Percentiles rank a stretch among this genome's conserved stretches.
Evolutionary conservation across 2,113 vertebrate species (phyloP).

Genomic region (Desmodus rotundus): DNA sequence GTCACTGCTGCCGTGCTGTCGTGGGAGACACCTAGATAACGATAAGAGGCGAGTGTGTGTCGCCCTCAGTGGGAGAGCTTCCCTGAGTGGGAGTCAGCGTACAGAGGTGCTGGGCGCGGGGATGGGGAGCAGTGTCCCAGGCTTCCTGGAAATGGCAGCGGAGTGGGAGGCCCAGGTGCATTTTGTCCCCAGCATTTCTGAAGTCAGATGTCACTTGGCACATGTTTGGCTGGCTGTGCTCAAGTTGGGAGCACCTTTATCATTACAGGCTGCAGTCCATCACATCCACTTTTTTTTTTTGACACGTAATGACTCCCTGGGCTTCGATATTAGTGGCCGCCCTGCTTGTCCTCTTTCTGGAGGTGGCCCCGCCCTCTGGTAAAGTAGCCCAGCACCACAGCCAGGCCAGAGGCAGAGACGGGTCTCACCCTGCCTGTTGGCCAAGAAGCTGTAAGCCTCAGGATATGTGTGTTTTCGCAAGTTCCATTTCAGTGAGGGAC

Average conservation of each 20-base stretch:
- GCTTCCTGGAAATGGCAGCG: no score
- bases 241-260: neutral
- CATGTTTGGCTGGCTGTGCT: neutral
- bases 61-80: neutral
- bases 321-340: neutral
- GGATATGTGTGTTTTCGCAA: neutral
- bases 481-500: neutral
- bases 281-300: neutral
- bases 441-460: fast-evolving
- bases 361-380: fast-evolving
- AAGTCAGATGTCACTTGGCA: neutral
- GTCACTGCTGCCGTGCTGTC: neutral
- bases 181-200: neutral
- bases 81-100: fast-evolving
- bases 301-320: fast-evolving
- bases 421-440: fast-evolving
- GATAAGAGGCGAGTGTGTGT: neutral
- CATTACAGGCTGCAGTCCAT: neutral
- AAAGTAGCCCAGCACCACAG: fast-evolving
- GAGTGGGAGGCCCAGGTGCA: fast-evolving
- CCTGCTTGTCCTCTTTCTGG: neutral
- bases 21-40: neutral
- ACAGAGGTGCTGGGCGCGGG: neutral
- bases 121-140: fast-evolving
- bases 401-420: fast-evolving